A percentile compares a stretch with the other conserved stretches of the same genome.
These are phyloP conservation scores for Cochlearius cochlearius DNA, from an alignment of 2,113 vertebrate genomes.

Conservation along the genomic window DNA sequence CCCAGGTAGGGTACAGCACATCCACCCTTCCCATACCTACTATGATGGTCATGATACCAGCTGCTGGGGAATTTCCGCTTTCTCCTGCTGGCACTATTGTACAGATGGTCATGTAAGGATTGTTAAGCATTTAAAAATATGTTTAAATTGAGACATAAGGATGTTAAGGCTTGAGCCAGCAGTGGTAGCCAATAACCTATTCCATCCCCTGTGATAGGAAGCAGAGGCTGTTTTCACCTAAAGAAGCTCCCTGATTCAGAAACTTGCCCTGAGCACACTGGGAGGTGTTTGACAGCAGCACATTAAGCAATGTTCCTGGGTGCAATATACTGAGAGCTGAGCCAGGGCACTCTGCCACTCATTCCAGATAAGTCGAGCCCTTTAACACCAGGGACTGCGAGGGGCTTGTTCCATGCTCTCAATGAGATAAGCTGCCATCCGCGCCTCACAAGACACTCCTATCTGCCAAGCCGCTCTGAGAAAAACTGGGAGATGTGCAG, in stretches of 20 bases:
- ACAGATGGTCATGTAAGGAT: neutral
- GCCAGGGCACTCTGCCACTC: conserved; percentile 66
- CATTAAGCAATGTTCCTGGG: conserved; percentile 30
- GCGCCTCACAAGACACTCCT: conserved; percentile 62
- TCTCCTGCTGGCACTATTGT: neutral
- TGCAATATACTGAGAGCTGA: conserved; percentile 6
- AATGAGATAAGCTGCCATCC: conserved; percentile 71
- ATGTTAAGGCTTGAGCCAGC: neutral
- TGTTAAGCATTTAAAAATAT: neutral
- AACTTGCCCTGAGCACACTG: neutral
- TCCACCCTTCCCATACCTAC: neutral
- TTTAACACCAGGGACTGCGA: conserved; percentile 68
- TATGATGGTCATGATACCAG: fast-evolving
- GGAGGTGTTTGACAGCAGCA: conserved; percentile 73
- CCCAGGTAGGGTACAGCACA: neutral
- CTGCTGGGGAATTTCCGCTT: neutral
- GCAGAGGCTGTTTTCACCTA: neutral
- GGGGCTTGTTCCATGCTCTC: conserved; percentile 70
- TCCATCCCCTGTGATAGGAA: neutral
- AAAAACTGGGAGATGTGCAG: neutral
- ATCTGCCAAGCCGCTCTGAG: conserved; percentile 36
- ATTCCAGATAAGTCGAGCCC: conserved; percentile 67
- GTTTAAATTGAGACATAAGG: neutral
- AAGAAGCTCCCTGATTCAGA: neutral
- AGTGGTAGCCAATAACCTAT: neutral